Evolutionary conservation across 64 coral and sea anemone genomes (phyloP), one percentile per base, ranked within the genome.

Genomic region (Pachyseris speciosa): DNA sequence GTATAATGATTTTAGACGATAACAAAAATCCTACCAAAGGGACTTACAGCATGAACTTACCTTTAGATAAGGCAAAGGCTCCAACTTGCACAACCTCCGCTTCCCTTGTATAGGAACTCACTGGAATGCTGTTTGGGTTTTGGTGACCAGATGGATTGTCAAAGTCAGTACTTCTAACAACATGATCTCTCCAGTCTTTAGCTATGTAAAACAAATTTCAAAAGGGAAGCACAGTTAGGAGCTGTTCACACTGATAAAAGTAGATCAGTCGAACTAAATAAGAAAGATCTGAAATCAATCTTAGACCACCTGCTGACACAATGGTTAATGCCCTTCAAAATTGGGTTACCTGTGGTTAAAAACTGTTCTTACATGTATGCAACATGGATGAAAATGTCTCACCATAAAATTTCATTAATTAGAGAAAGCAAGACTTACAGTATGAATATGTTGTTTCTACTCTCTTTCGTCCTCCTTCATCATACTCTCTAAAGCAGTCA

Each of bases 401-500:
- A n/a, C 37, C 3, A 36, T 32, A 32, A 16, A 26, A 1, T 39
- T 17, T 25, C 28, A 8, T 37, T 27, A 2, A 57, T 12, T 24
- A 12, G 0, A 7, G 20, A 0, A 22, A 7, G 1, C 1, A 26
- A 60, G 2, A 93, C 96, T 89, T 92, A 98, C 96, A 68, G 53
- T 98, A 98, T 13, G 93, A 89, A 75, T 89, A 99, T 36, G 97
- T 99, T 59, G 97, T 95, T 86, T 99, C 97, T 37, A 90, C 72
- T 60, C 97, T 92, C 48, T 75, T 91, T 34, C 52, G 84, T 51
- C 83, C 90, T 86, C 97, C 90, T 27, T 99, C 97, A 22, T 95
- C 68, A 43, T 81, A 90, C 34, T 95, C 89, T 32, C 97, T 99
- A 43, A 32, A 80, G 90, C 39, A 59, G n/a, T n/a, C n/a, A n/a